phyloP scores from a whole-genome alignment of 2,888 invertebrate genomes.

The Aphodius granarius region DNA sequence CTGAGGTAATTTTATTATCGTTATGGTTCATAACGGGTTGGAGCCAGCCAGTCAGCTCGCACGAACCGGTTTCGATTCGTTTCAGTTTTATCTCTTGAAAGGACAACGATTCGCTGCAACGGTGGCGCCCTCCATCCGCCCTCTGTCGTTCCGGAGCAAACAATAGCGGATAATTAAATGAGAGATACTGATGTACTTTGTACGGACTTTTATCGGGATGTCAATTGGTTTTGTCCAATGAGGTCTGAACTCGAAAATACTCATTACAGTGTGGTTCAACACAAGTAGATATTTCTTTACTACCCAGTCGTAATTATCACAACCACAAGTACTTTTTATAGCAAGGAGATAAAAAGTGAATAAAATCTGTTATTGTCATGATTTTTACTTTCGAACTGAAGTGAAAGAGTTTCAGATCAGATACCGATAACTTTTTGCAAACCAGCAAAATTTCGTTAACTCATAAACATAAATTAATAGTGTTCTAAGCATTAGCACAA shows the following conservation, averaged over 20 bases:
- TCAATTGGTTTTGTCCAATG: not conserved
- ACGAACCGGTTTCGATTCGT: not conserved
- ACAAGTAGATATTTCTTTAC: not conserved
- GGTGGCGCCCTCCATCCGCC: not conserved
- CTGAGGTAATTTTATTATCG: conserved; percentile 27
- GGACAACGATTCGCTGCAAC: not conserved
- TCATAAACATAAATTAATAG: no score
- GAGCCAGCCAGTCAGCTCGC: not conserved
- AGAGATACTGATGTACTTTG: not conserved
- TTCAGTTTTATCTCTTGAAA: not conserved
- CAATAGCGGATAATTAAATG: not conserved
- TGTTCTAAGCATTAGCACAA: no score
- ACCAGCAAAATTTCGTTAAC: no score
- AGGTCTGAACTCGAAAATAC: not conserved
- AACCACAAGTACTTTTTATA: no score
- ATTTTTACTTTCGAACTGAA: no score
- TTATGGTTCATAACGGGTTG: conserved; percentile 7
- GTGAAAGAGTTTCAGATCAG: no score
- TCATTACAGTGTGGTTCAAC: not conserved
- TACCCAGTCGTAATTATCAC: not conserved
- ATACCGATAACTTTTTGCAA: no score
- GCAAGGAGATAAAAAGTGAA: no score
- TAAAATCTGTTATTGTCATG: no score
- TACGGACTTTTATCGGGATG: not conserved
- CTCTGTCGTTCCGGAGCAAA: not conserved